phyloP scores from a whole-genome alignment of 2,113 vertebrate species.

The Euleptes europaea region DNA sequence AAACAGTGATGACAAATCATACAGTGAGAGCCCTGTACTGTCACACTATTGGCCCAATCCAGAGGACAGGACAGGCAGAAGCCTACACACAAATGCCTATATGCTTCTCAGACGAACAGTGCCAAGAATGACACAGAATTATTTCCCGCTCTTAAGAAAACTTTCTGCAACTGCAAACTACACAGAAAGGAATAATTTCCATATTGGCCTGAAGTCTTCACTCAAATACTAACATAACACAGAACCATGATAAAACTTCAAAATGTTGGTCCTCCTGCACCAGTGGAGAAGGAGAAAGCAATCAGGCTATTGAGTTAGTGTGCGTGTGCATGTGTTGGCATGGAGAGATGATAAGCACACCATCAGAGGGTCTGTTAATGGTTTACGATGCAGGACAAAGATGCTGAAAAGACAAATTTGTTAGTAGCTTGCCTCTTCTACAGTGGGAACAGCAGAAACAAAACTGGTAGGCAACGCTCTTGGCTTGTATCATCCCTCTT shows the following conservation, averaged over 20 bases:
- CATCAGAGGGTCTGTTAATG: neutral
- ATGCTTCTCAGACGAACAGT: too few relatives aligned
- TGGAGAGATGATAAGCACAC: neutral
- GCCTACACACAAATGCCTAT: neutral
- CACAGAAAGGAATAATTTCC: neutral
- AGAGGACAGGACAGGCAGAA: neutral
- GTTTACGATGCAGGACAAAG: neutral
- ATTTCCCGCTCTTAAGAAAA: neutral
- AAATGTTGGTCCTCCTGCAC: neutral
- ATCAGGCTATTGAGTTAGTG: neutral
- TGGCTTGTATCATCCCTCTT: neutral
- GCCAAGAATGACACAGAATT: neutral
- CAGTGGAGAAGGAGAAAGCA: neutral
- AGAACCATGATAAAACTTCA: neutral
- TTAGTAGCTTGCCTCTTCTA: neutral
- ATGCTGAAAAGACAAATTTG: too few relatives aligned
- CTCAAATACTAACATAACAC: neutral
- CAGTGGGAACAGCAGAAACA: neutral
- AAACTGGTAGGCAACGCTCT: neutral
- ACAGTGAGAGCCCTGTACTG: neutral
- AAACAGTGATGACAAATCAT: neutral
- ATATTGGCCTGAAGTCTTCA: neutral
- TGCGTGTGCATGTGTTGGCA: neutral
- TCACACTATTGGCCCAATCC: neutral
- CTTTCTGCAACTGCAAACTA: neutral